Percentiles rank a stretch among this genome's conserved stretches.
Conservation (phyloP, 2,113 vertebrate species). For the Calyptomena viridis region DNA sequence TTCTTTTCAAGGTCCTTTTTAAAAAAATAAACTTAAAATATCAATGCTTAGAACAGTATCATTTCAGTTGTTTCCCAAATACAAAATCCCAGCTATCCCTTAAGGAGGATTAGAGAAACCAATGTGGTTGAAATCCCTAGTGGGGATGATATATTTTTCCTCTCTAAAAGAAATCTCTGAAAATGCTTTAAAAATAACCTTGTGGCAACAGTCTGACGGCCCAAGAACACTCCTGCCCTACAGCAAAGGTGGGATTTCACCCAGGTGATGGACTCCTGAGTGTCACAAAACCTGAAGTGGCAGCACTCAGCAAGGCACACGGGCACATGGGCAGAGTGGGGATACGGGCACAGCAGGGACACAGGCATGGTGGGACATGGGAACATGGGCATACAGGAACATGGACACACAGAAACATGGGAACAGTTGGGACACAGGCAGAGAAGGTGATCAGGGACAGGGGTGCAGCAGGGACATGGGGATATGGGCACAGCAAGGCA, state of each 20-base stretch:
- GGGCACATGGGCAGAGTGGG: no score
- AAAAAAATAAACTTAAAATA: not conserved
- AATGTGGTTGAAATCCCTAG: not conserved
- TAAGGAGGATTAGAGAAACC: not conserved
- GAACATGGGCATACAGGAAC: not conserved
- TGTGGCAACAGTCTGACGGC: not conserved
- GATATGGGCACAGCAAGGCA: accelerated
- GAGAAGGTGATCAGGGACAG: not conserved
- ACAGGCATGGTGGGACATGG: not conserved
- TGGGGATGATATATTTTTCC: not conserved
- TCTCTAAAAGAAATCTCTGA: not conserved
- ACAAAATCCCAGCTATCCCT: not conserved
- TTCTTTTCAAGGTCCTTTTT: not conserved
- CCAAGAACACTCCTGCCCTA: not conserved
- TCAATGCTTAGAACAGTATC: not conserved
- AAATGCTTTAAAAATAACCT: not conserved
- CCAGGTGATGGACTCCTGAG: not conserved
- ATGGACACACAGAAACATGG: not conserved
- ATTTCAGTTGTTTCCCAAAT: not conserved
- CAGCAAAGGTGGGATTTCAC: not conserved
- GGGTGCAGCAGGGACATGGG: not conserved
- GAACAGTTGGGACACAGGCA: not conserved
- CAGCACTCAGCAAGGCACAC: accelerated
- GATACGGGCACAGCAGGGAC: not conserved
- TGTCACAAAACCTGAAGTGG: accelerated